Base-by-base conservation (phyloP, 2,113 vertebrate genomes). In the Oxyruncus cristatus region DNA sequence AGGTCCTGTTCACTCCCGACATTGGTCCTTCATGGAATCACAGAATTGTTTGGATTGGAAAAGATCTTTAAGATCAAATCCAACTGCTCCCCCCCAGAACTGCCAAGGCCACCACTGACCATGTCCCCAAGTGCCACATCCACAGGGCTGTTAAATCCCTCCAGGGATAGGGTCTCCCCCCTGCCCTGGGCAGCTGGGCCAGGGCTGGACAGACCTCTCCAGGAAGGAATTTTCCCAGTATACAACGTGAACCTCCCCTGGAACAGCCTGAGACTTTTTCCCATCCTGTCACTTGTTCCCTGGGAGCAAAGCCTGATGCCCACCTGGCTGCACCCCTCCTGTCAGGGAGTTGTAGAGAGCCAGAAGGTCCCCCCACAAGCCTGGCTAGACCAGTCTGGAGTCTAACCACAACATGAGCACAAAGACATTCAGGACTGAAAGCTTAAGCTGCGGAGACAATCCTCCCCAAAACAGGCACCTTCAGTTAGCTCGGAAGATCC, bases 381-480 rank as follows among this genome's bases (percentile, higher is more conserved):
- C 39, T 63, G 18, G 28, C 21, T 63, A 14, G 61, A 63, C 39
- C 32, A 62, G 52, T 12, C 5, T 4, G 11, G 22, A 83, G 17
- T 22, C 23, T 68, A 46, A 79, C 12, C 55, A 41, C 24, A 63
- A 42, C 6, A 13, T 0, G 0, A 78, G 47, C 35, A 56, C 28
- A 22, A 21, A 59, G 10, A 49, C 16, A 67, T 13, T 0, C 3
- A 5, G 71, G 17, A n/a, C 24, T 3, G 5, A 75, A 39, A 4
- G 5, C 63, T 49, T 22, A 59, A 61, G 22, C 22, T 33, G 20
- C 32, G 15, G 44, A 53, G 46, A 28, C 27, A 71, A 33, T 9
- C 18, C 32, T 74, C 21, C 77, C 56, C 1, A 52, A 47, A 65
- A 0, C 39, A 65, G 11, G 32, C 16, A 24, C 8, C 14, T 4